Evolutionary conservation across 2,888 invertebrate species (phyloP), one percentile per base, ranked within the genome.

Genomic region (Coleophora flavipennella): DNA sequence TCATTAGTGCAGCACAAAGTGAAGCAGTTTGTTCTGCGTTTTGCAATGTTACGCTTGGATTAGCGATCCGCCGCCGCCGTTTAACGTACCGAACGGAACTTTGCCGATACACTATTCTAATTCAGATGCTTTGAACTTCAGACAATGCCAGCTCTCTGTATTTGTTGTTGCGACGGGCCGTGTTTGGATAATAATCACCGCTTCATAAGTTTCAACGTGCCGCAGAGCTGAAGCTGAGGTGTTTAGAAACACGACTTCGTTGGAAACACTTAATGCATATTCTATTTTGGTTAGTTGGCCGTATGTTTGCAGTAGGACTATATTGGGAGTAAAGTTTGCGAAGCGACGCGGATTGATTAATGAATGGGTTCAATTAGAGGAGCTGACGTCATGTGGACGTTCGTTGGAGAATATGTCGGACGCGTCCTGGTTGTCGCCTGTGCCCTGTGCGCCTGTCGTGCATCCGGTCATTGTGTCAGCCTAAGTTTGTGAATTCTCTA

Each of bases 1-100:
- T 83, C 81, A 81, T 83, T 84, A 83, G 76, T 71, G 70, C 66
- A 67, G 65, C 61, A 80, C 78, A 83, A 81, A 81, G 83, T 74
- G 69, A 67, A 74, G 68, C 73, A 77, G 79, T 81, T 80, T 80
- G 73, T 74, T 69, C 78, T 73, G 70, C 70, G 78, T 79, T 83
- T 77, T 76, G 76, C 78, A 69, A 74, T 72, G 75, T 66, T 75
- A 69, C 69, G 72, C 68, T 71, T 58, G 76, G 76, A 79, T 77
- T 80, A 76, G 69, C 71, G 68, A 72, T 67, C 68, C 65, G 67
- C 56, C n/a, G n/a, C 60, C 66, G 62, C 67, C 68, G 74, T 67
- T 77, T 68, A 77, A 76, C 72, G 68, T 72, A 67, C 66, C 66
- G 71, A 59, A 72, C 55, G 56, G 52, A 73, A 77, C 66, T 77